Percentiles rank a stretch among this genome's conserved stretches.
Evolutionary conservation across 2,888 invertebrate genomes (phyloP).

Genomic region (Elaeidobius kamerunicus): DNA sequence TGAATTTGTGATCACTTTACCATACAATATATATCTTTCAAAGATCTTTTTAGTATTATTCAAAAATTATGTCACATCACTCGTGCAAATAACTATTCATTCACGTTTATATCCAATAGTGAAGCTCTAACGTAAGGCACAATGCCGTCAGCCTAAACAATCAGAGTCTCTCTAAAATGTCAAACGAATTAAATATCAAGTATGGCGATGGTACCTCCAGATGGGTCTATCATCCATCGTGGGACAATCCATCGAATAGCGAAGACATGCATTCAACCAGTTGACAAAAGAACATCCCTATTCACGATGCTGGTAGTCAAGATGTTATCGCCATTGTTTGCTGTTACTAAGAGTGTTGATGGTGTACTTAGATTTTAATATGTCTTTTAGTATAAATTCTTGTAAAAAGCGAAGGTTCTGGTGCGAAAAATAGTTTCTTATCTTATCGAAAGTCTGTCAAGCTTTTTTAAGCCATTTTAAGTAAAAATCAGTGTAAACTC

Average conservation of each 20-base stretch:
- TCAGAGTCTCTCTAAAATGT: slow-evolving; percentile 20
- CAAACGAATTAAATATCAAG: slow-evolving; percentile 21
- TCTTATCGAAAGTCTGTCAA: no score
- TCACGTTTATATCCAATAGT: neutral
- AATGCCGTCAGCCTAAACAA: slow-evolving; percentile 21
- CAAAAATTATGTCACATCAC: no score
- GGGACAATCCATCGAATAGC: slow-evolving; percentile 23
- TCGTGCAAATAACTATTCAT: no score
- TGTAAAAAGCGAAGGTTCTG: neutral
- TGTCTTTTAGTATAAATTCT: neutral
- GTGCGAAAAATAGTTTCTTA: no score
- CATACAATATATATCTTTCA: no score
- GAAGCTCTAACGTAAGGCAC: slow-evolving; percentile 4
- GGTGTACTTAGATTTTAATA: slow-evolving; percentile 21
- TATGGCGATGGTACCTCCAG: slow-evolving; percentile 28
- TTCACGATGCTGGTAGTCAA: slow-evolving; percentile 40
- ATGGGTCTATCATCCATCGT: slow-evolving; percentile 29
- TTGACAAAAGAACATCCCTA: slow-evolving; percentile 23
- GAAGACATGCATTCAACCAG: slow-evolving; percentile 20
- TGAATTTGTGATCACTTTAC: no score
- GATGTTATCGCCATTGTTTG: slow-evolving; percentile 37
- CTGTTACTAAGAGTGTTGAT: slow-evolving; percentile 22
- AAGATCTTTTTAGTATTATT: no score
- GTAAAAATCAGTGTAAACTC: neutral
- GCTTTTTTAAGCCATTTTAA: no score